Conservation (phyloP, 2,888 invertebrate genomes). For the Caenorhabditis zanzibari region DNA sequence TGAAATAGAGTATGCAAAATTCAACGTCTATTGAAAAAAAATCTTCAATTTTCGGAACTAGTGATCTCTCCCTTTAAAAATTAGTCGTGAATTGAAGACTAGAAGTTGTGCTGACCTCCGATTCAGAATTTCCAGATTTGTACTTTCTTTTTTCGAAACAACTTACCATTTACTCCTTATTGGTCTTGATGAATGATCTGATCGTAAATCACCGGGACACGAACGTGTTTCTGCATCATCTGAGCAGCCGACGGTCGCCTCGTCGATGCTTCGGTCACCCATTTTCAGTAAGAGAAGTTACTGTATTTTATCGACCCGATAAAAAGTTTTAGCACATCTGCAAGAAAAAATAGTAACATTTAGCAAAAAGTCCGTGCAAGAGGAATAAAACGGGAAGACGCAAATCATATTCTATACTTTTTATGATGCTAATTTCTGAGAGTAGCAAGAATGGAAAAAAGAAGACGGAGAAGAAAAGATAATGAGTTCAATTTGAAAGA, state of each 20-base stretch:
- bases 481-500: conserved; percentile 58
- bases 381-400: conserved; percentile 15
- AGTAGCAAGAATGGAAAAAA: conserved; percentile 6
- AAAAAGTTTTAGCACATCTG: conserved; percentile 63
- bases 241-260: conserved; percentile 53
- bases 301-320: conserved; percentile 54
- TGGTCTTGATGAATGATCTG: conserved; percentile 57
- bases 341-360: conserved; percentile 17
- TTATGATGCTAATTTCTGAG: conserved; percentile 45
- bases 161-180: conserved; percentile 67
- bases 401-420: conserved; percentile 8
- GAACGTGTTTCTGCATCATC: conserved; percentile 79
- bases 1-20: too few relatives aligned
- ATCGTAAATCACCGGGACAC: conserved; percentile 81
- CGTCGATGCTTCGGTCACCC: conserved; percentile 60
- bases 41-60: too few relatives aligned
- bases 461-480: conserved; percentile 11
- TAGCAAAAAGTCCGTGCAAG: conserved; percentile 15
- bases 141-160: too few relatives aligned
- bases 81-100: too few relatives aligned
- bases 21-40: too few relatives aligned
- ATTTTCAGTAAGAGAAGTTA: conserved; percentile 49
- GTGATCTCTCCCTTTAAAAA: too few relatives aligned
- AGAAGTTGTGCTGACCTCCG: too few relatives aligned
- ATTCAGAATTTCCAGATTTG: too few relatives aligned